Conservation (phyloP, 1,140 invertebrate species). For the Ruditapes philippinarum region DNA sequence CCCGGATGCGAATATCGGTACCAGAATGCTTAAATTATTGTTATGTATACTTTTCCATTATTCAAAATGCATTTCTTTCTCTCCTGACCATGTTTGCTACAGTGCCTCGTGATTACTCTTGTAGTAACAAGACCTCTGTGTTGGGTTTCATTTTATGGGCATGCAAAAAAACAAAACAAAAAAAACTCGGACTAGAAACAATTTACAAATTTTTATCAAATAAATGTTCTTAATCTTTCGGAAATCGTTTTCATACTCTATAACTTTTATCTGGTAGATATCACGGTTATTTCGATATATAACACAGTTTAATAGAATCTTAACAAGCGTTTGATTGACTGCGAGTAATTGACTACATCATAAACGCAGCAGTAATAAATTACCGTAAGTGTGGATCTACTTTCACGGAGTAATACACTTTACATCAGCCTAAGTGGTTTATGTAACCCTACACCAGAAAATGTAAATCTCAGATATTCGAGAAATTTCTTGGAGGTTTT, state of each 20-base stretch:
- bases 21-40: too few species aligned
- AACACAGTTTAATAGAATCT: not conserved
- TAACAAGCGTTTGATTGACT: conserved; percentile 14
- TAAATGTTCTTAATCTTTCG: too few species aligned
- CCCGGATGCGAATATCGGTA: too few species aligned
- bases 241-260: too few species aligned
- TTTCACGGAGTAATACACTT: conserved; percentile 36
- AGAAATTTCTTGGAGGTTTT: not conserved
- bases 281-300: not conserved
- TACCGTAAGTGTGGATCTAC: conserved; percentile 23
- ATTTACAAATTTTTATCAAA: too few species aligned
- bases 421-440: conserved; percentile 9
- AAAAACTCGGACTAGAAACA: not conserved
- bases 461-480: conserved; percentile 34
- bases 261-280: not conserved
- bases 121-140: too few species aligned
- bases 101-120: too few species aligned
- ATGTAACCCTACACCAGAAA: conserved; percentile 22
- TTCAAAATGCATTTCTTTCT: too few species aligned
- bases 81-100: too few species aligned
- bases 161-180: too few species aligned
- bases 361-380: conserved; percentile 23
- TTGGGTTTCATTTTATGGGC: too few species aligned
- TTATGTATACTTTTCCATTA: too few species aligned
- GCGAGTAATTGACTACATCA: conserved; percentile 11